Evolutionary conservation across 2,888 invertebrate genomes (phyloP), one percentile per base, ranked within the genome.

Genomic region (Exocentrus adspersus): DNA sequence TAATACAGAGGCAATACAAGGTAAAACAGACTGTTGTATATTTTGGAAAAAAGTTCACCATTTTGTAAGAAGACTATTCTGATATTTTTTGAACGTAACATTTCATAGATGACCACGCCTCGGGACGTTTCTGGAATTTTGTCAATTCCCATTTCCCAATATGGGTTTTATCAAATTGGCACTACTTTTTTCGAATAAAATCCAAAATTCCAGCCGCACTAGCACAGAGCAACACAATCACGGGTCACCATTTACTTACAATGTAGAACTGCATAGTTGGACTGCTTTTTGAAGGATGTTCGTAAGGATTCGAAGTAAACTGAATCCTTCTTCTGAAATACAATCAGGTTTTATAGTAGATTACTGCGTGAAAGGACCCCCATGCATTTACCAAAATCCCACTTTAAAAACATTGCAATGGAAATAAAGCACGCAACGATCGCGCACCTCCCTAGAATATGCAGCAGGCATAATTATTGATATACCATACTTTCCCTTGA

Each of bases 311-410:
- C 61, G 59, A 62, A 74, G 64, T 62, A 60, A 67, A 76, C 77
- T 78, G 75, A 70, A 66, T 68, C 64, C 60, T 64, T 60, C 59
- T 54, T 60, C 59, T 54, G 50, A 54, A 65, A 58, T 62, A 62
- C 60, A 65, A 58, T 67, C 65, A 57, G 67, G 67, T 74, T 79
- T 68, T 79, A 79, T 78, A 78, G 68, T 62, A 67, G 67, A 64
- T 60, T 60, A 64, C 62, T 58, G 65, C 68, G 78, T 79, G 79
- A 79, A 78, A 79, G 79, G 78, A 69, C 62, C 72, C 66, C 72
- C 73, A 65, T 62, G 66, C 50, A 51, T 43, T 61, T 62, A 63
- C 54, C 68, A 52, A 65, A 57, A 63, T 69, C 69, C 66, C 66
- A 66, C 64, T 61, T 64, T 60, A 37, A 57, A 46, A 57, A 56